These are phyloP conservation scores for Danio kyathit DNA, from an alignment of 2,797 vertebrate species.

Conservation along the genomic window DNA sequence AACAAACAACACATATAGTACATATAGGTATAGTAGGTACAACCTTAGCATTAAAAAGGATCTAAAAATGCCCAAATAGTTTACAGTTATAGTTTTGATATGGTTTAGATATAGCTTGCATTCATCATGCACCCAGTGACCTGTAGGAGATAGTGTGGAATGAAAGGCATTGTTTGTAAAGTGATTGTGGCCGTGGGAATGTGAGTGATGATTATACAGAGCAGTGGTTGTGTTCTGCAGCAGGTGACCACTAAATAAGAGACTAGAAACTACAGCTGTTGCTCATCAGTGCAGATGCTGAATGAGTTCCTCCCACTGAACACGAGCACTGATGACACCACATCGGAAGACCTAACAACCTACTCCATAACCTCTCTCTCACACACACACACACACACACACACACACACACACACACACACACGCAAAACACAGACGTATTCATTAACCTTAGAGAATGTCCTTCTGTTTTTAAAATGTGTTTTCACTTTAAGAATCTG, in stretches of 20 bases:
- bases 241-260: conserved; percentile 43
- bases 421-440: background rate
- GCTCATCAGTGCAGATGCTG: conserved; percentile 46
- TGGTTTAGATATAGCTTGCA: background rate
- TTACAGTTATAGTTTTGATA: background rate
- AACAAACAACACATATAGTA: too few species aligned
- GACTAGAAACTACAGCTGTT: conserved; percentile 42
- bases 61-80: background rate
- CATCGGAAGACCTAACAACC: background rate
- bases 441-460: background rate
- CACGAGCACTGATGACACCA: background rate
- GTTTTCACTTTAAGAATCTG: background rate
- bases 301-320: conserved; percentile 39
- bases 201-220: conserved; percentile 28
- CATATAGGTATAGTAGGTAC: background rate
- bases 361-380: conserved; percentile 4
- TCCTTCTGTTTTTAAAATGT: conserved; percentile 2
- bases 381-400: too few species aligned
- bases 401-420: background rate
- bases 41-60: background rate
- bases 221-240: conserved; percentile 20
- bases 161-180: background rate
- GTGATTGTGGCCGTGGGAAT: conserved; percentile 41
- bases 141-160: background rate
- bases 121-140: background rate